phyloP scores from a whole-genome alignment of 2,888 invertebrate species.

The Melanostoma scalare region DNA sequence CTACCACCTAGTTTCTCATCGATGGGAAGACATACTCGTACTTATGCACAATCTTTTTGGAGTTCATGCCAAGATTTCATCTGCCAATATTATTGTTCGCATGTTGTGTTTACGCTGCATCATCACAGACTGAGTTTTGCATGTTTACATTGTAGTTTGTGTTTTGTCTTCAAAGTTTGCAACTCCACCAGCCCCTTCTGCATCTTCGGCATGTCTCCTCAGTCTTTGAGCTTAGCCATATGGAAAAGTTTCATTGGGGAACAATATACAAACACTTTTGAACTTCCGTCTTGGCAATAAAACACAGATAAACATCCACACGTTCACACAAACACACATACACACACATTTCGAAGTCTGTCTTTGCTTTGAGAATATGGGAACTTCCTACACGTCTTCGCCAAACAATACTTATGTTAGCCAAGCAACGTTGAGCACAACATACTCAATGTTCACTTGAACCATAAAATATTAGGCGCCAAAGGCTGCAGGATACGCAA shows the following conservation, averaged over 20 bases:
- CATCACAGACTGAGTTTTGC: conserved; percentile 49
- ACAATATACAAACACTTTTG: conserved; percentile 64
- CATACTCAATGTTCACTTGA: conserved; percentile 65
- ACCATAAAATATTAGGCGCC: conserved; percentile 72
- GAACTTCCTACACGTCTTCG: conserved; percentile 59
- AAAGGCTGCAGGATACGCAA: conserved; percentile 73
- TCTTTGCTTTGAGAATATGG: conserved; percentile 1
- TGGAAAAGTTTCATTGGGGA: conserved; percentile 54
- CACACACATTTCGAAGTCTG: background rate
- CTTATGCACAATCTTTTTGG: conserved; percentile 32
- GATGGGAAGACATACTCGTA: conserved; percentile 3
- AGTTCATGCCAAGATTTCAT: conserved; percentile 66
- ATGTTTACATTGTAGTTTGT: conserved; percentile 26
- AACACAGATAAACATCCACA: conserved; percentile 27
- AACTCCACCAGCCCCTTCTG: background rate
- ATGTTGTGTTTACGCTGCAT: conserved; percentile 66
- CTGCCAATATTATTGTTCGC: conserved; percentile 71
- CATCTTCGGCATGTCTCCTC: background rate
- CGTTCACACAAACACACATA: background rate
- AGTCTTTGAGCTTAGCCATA: conserved; percentile 15
- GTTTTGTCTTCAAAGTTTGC: conserved; percentile 2
- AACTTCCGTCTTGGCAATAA: conserved; percentile 69
- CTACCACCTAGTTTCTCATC: conserved; percentile 11
- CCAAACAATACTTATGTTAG: conserved; percentile 57
- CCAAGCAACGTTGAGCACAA: conserved; percentile 55